Base-by-base conservation (phyloP, 2,113 vertebrate genomes). In the Gila orcuttii region DNA sequence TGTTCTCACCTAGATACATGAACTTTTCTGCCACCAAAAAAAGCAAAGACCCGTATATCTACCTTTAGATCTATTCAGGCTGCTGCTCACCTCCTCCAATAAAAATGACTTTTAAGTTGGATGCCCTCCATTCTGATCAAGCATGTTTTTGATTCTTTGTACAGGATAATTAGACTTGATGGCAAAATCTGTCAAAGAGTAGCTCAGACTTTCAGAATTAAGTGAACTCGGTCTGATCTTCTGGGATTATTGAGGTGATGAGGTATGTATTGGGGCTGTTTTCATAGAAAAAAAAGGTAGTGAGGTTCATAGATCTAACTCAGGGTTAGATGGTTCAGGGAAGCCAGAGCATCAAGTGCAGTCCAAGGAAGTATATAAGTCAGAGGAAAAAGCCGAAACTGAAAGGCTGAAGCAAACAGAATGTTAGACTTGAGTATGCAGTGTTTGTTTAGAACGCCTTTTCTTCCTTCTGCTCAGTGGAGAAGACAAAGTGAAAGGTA, bases 111-210 rank as follows among this genome's bases (percentile, higher is more conserved):
- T 86, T 86, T 73, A 82, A 66, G 36, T 9, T 23, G n/a, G n/a
- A n/a, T n/a, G n/a, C 23, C 57, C 64, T 42, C 55, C 36, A 11
- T 73, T 47, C 21, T 86, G 68, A 75, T 82, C 39, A 64, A 82
- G 62, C 33, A 33, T 69, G 52, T 60, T 81, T 86, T 86, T 59
- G 47, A 75, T 76, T 55, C 31, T 83, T 36, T 39, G 45, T 64
- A 47, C 31, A 55, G 47, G 47, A 86, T 73, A 39, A 17, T 83
- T 83, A 71, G 47, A 71, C 66, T 52, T 39, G 47, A 11, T 71
- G 64, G 64, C 80, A n/a, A 31, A 39, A 71, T 33, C 42, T 82
- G 45, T 52, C 80, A 55, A 55, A 71, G 64, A 57, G 19, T 17
- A 83, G 19, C 47, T 83, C 66, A 39, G 28, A 83, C 4, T 82